These are phyloP conservation scores for Acipenser transmontanus DNA, from an alignment of 2,797 vertebrate species.

Conservation along the genomic window DNA sequence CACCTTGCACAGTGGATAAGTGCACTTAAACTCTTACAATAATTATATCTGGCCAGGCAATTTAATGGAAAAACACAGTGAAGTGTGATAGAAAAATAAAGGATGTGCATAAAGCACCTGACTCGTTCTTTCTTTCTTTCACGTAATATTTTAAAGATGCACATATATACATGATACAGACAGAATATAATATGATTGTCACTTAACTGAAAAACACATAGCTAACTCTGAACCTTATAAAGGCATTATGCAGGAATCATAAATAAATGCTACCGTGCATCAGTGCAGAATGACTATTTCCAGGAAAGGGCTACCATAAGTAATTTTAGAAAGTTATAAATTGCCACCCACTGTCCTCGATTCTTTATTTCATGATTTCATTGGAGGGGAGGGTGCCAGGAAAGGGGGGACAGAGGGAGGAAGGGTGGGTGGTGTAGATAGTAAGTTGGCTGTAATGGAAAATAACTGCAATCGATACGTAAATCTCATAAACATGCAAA, in stretches of 20 bases:
- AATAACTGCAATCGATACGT: constrained; percentile 17
- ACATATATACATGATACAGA: neutral
- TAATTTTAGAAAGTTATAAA: too few relatives aligned
- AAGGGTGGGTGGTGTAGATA: neutral
- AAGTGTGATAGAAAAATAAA: neutral
- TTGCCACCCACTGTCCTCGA: too few relatives aligned
- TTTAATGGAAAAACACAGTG: constrained; percentile 4
- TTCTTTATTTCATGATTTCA: too few relatives aligned
- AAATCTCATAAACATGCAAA: constrained; percentile 15
- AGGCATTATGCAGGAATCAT: too few relatives aligned
- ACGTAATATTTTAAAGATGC: too few relatives aligned
- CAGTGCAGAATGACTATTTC: too few relatives aligned
- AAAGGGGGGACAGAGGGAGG: neutral
- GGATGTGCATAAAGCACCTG: neutral
- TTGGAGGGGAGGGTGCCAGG: neutral
- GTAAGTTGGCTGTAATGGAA: constrained; percentile 6
- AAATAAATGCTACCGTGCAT: too few relatives aligned
- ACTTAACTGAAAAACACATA: too few relatives aligned
- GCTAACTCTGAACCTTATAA: too few relatives aligned
- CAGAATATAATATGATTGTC: too few relatives aligned
- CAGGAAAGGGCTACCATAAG: too few relatives aligned
- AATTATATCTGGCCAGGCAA: constrained; percentile 20
- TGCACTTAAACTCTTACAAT: constrained; percentile 19
- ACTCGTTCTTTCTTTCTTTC: neutral
- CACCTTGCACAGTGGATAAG: constrained; percentile 6